Conservation (phyloP, 2,797 vertebrate genomes). For the Remorina albescens region DNA sequence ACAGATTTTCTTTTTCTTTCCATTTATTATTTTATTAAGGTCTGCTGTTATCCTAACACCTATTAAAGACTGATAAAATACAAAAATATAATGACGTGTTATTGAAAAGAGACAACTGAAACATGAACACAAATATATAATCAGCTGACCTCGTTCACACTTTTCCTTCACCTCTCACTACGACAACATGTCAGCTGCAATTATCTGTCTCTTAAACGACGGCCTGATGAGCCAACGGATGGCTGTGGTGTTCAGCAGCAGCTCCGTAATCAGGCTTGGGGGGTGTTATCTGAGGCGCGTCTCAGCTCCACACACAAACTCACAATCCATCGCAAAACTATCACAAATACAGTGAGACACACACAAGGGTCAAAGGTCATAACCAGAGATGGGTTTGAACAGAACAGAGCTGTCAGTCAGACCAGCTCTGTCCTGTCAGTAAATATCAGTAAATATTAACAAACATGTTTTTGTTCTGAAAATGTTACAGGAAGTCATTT, state of each 20-base stretch:
- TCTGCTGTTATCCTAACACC: too few species aligned
- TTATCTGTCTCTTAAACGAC: slow-evolving; percentile 2
- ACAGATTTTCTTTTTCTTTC: too few species aligned
- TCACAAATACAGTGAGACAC: background rate
- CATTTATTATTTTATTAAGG: too few species aligned
- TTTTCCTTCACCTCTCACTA: background rate
- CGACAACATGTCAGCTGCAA: background rate
- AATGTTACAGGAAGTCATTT: too few species aligned
- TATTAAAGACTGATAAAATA: too few species aligned
- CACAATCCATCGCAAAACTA: background rate
- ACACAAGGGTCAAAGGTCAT: slow-evolving; percentile 24
- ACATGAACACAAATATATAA: too few species aligned
- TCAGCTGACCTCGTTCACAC: background rate
- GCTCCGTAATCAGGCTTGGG: slow-evolving; percentile 8
- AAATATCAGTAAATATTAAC: too few species aligned
- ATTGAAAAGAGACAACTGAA: too few species aligned
- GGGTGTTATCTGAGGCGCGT: too few species aligned
- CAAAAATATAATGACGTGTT: too few species aligned
- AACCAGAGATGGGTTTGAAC: slow-evolving; percentile 27
- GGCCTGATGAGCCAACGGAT: slow-evolving; percentile 18
- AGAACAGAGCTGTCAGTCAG: slow-evolving; percentile 55
- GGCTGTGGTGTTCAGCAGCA: background rate
- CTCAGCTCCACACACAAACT: background rate
- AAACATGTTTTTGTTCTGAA: too few species aligned
- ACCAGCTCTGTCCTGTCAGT: too few species aligned